Percentiles rank a stretch among this genome's conserved stretches.
Conservation (phyloP, 1,140 invertebrate genomes). For the Drosophila albomicans region DNA sequence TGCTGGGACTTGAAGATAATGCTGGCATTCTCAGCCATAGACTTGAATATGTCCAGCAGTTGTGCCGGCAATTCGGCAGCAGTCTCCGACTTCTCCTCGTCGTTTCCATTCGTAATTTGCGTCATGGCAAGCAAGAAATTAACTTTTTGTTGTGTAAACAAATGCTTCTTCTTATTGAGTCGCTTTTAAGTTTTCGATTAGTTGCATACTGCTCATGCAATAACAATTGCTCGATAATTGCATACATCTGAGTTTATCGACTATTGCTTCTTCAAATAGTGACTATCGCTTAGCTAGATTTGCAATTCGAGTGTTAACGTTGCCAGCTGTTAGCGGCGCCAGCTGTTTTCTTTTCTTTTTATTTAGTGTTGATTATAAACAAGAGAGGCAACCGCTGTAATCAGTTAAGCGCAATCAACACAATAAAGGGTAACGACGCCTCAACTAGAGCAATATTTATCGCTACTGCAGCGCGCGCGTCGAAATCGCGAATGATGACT, state of each 20-base stretch:
- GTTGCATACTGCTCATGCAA: too few relatives aligned
- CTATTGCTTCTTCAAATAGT: too few relatives aligned
- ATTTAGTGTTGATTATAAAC: conserved; percentile 36
- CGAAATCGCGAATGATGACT: conserved; percentile 42
- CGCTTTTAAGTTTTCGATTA: too few relatives aligned
- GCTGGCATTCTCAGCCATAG: conserved; percentile 74
- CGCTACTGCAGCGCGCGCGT: conserved; percentile 20
- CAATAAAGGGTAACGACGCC: conserved; percentile 25
- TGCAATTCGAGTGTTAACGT: conserved; percentile 18
- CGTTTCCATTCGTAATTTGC: conserved; percentile 36
- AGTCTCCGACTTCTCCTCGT: conserved; percentile 6
- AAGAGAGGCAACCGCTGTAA: conserved; percentile 19
- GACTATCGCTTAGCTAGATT: not conserved
- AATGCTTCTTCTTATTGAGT: conserved; percentile 59
- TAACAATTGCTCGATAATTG: too few relatives aligned
- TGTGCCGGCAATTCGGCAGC: conserved; percentile 31
- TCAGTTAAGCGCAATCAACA: conserved; percentile 16
- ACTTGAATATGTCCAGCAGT: conserved; percentile 66
- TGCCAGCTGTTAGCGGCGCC: not conserved
- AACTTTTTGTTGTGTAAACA: conserved; percentile 55
- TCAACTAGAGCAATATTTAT: conserved; percentile 26
- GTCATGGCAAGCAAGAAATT: conserved; percentile 54
- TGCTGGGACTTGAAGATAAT: conserved; percentile 92
- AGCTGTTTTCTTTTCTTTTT: conserved; percentile 27
- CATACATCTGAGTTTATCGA: too few relatives aligned